Base-by-base conservation (phyloP, 2,888 invertebrate species). In the Acrobasis suavella region DNA sequence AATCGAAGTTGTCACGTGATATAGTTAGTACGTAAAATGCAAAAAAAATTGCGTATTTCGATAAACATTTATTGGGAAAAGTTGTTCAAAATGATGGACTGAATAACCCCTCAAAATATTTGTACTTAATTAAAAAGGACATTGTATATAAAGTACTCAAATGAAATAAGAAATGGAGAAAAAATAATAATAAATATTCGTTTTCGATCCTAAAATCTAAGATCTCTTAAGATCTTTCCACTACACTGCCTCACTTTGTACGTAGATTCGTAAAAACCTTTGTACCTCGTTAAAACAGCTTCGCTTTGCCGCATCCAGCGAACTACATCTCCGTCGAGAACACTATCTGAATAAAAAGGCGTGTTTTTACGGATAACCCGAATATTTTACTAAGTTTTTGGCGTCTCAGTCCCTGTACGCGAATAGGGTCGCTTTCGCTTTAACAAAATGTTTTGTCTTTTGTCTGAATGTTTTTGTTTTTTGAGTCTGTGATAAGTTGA, bases 321-420 rank as follows among this genome's bases (percentile, higher is more conserved):
- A 42, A 22, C 56, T 42, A 42, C 6, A 17, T 16, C 54, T 3
- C 2, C 17, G 10, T 9, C 16, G 42, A 22, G 56, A 46, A 42
- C 42, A 56, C 56, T 67, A 68, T 69, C 63, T 69, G 71, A 73
- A 75, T 70, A 72, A 71, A 60, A 60, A 49, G 49, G 50, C 50
- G 10, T 38, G 14, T 51, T 60, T 60, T 42, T 52, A 42, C 52
- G 51, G 50, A 50, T 50, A 51, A 50, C 38, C 50, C 17, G 60
- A 60, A 60, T 60, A 60, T 52, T 60, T 60, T 51, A 60, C 60
- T 17, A 51, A 51, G 17, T 60, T 60, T 51, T 42, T 60, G 14
- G 51, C 39, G 17, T 51, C 39, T 8, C 15, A 37, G 50, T 50
- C 59, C 38, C 60, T 22, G 16, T 17, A n/a, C 17, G 42, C 39